phyloP scores from a whole-genome alignment of 2,113 vertebrate species.

The Lepisosteus osseus region DNA sequence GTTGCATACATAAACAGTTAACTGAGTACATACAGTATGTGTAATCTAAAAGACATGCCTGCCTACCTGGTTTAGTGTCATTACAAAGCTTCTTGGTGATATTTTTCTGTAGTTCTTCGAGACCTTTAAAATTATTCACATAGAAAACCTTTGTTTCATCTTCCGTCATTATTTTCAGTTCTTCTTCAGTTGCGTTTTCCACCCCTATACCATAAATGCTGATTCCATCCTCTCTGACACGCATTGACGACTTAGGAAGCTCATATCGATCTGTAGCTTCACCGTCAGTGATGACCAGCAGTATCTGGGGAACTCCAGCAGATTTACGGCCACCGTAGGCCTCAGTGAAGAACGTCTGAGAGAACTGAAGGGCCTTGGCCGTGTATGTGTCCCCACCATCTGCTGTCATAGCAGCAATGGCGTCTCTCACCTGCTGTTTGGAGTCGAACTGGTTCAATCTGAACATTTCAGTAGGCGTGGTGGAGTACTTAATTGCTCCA shows the following conservation, averaged over 20 bases:
- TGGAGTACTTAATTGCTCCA: slow-evolving; percentile 60
- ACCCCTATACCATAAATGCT: slow-evolving; percentile 67
- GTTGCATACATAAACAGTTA: neutral
- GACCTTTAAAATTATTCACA: slow-evolving; percentile 48
- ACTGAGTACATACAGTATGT: neutral
- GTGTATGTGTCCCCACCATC: slow-evolving; percentile 51
- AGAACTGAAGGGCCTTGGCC: slow-evolving; percentile 55
- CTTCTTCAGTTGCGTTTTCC: slow-evolving; percentile 34
- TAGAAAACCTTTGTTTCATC: slow-evolving; percentile 53
- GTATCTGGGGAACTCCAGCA: slow-evolving; percentile 52
- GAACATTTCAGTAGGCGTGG: slow-evolving; percentile 39
- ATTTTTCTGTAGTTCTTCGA: slow-evolving; percentile 59
- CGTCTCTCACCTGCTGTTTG: slow-evolving; percentile 46
- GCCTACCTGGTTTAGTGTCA: slow-evolving; percentile 64
- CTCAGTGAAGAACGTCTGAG: slow-evolving; percentile 47
- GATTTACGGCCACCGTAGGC: slow-evolving; percentile 49
- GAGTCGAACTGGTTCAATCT: slow-evolving; percentile 44
- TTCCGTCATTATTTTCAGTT: slow-evolving; percentile 60
- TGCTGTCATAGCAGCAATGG: slow-evolving; percentile 41
- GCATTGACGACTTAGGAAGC: slow-evolving; percentile 32
- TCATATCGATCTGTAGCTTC: slow-evolving; percentile 43
- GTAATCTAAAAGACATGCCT: too few relatives aligned
- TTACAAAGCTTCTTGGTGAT: slow-evolving; percentile 59
- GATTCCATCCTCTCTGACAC: slow-evolving; percentile 44
- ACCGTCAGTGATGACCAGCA: slow-evolving; percentile 73